Conservation (phyloP, 2,888 invertebrate genomes). For the Oscheius sp. region DNA sequence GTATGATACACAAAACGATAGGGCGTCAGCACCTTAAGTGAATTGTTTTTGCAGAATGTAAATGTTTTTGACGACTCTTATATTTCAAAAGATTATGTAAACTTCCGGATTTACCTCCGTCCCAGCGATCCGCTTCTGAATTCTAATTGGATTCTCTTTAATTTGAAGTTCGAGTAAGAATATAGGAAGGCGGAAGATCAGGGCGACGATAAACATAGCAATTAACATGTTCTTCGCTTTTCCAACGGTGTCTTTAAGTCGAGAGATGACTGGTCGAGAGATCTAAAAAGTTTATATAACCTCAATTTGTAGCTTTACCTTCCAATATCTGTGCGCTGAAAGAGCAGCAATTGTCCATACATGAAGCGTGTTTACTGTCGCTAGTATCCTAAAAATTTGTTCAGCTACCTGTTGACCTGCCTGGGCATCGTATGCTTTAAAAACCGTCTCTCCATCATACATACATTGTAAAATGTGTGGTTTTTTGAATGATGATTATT, state of each 20-base stretch:
- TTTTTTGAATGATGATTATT: conserved; percentile 40
- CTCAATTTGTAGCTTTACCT: conserved; percentile 44
- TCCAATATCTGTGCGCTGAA: conserved; percentile 69
- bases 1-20: conserved; percentile 68
- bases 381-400: conserved; percentile 54
- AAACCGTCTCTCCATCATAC: conserved; percentile 67
- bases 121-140: conserved; percentile 57
- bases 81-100: conserved; percentile 14
- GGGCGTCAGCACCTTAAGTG: conserved; percentile 60
- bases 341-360: conserved; percentile 69
- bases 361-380: conserved; percentile 63
- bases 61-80: conserved; percentile 10
- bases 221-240: conserved; percentile 58
- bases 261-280: conserved; percentile 65
- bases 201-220: conserved; percentile 51
- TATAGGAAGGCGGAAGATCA: conserved; percentile 64
- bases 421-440: conserved; percentile 62
- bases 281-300: conserved; percentile 53
- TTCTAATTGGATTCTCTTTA: conserved; percentile 56
- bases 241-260: conserved; percentile 66
- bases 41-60: background rate
- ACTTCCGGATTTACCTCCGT: conserved; percentile 56
- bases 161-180: conserved; percentile 64
- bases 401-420: conserved; percentile 25
- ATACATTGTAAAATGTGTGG: conserved; percentile 54